Conservation (phyloP, 2,113 vertebrate genomes). For the Pandion haliaetus region DNA sequence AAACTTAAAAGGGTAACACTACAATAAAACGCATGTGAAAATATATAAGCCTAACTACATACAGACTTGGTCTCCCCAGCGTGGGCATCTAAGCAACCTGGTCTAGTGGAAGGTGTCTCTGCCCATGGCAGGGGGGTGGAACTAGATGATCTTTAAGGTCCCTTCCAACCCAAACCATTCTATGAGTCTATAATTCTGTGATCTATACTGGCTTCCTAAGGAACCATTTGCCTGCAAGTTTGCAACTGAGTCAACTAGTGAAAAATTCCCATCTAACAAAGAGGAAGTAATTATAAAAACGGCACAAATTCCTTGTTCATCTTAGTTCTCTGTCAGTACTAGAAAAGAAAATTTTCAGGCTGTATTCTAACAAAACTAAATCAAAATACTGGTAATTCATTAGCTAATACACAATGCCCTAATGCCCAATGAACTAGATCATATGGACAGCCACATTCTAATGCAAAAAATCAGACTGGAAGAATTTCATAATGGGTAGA, state of each 20-base stretch:
- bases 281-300: neutral
- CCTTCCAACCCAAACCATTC: neutral
- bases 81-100: neutral
- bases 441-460: neutral
- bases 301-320: neutral
- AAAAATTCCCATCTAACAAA: neutral
- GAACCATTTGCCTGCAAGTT: neutral
- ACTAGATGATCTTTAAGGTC: neutral
- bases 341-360: neutral
- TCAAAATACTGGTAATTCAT: neutral
- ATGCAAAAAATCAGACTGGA: neutral
- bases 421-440: neutral
- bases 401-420: neutral
- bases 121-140: neutral
- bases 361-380: neutral
- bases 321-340: neutral
- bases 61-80: neutral
- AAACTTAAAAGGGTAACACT: neutral
- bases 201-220: neutral
- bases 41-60: neutral
- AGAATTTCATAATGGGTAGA: neutral
- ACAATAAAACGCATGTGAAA: neutral
- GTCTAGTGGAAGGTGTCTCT: neutral
- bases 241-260: neutral
- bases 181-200: neutral